A percentile compares a stretch with the other conserved stretches of the same genome.
These are phyloP conservation scores for Anguilla marmorata DNA, from an alignment of 2,797 vertebrate genomes.

Conservation along the genomic window DNA sequence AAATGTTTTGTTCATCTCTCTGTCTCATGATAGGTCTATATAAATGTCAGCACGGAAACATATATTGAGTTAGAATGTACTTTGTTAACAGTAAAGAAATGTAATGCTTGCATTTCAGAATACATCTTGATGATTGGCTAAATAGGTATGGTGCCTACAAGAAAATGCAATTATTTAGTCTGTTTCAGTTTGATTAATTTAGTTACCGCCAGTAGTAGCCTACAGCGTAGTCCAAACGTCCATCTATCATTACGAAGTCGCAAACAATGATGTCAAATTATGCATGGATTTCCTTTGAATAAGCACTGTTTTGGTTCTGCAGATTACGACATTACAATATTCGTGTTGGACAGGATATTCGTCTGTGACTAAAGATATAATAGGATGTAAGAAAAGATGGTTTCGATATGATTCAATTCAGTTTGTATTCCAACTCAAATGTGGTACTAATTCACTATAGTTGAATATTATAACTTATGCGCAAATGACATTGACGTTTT, in stretches of 20 bases:
- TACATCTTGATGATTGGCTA: constrained; percentile 47
- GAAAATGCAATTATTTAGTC: constrained; percentile 49
- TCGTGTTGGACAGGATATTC: background rate
- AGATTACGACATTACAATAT: background rate
- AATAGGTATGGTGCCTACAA: constrained; percentile 31
- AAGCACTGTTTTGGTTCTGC: constrained; percentile 20
- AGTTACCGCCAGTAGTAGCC: constrained; percentile 48
- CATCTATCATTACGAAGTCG: constrained; percentile 39
- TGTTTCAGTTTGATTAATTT: constrained; percentile 49
- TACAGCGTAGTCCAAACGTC: constrained; percentile 36
- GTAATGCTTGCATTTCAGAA: constrained; percentile 28
- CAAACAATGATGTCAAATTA: constrained; percentile 33
- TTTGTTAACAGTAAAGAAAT: background rate
- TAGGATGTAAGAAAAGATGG: background rate
- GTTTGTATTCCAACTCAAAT: background rate
- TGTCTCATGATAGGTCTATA: background rate
- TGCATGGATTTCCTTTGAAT: constrained; percentile 13
- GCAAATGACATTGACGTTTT: no score
- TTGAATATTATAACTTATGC: no score
- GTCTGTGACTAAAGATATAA: background rate
- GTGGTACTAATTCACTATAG: background rate
- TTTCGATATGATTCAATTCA: no score
- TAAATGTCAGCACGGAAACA: background rate
- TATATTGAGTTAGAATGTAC: background rate
- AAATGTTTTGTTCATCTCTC: background rate